Evolutionary conservation across 1,140 invertebrate species (phyloP).

Genomic region (Pygmarrhopalites habei): DNA sequence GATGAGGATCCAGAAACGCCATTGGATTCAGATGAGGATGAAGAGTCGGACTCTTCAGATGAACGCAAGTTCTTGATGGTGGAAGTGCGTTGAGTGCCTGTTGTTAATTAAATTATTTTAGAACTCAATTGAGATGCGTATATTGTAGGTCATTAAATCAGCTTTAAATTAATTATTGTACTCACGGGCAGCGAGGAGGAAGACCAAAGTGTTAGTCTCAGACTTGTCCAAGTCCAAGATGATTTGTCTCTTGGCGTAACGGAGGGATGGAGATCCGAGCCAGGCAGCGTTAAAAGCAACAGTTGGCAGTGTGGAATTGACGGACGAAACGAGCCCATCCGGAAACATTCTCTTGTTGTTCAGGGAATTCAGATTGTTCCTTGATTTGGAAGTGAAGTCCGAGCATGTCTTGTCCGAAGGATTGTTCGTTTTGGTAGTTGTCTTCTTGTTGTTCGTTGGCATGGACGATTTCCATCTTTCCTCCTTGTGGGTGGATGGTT

Average conservation of each 20-base stretch:
- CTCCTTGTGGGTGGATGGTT: constrained; percentile 23
- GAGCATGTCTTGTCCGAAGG: constrained; percentile 10
- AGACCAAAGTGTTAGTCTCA: constrained; percentile 32
- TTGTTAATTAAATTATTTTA: too few relatives aligned
- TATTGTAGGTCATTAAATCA: too few relatives aligned
- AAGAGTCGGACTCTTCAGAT: constrained; percentile 11
- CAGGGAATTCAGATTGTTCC: constrained; percentile 26
- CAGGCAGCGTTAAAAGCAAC: constrained; percentile 22
- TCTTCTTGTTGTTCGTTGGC: not conserved
- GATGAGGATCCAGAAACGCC: constrained; percentile 8
- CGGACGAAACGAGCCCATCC: constrained; percentile 25
- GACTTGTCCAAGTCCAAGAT: constrained; percentile 32
- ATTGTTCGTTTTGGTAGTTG: constrained; percentile 3
- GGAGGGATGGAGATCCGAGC: constrained; percentile 18
- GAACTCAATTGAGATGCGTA: too few relatives aligned
- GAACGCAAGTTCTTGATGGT: constrained; percentile 1
- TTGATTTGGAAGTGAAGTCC: constrained; percentile 21
- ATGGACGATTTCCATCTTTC: constrained; percentile 30
- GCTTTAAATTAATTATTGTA: too few relatives aligned
- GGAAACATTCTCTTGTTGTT: constrained; percentile 20
- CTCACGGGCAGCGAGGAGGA: constrained; percentile 26
- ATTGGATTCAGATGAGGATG: not conserved
- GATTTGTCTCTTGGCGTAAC: constrained; percentile 20
- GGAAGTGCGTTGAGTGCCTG: constrained; percentile 5
- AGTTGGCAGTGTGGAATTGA: constrained; percentile 19